Evolutionary conservation across 2,797 vertebrate genomes (phyloP).

Genomic region (Arctocebus calabarensis): DNA sequence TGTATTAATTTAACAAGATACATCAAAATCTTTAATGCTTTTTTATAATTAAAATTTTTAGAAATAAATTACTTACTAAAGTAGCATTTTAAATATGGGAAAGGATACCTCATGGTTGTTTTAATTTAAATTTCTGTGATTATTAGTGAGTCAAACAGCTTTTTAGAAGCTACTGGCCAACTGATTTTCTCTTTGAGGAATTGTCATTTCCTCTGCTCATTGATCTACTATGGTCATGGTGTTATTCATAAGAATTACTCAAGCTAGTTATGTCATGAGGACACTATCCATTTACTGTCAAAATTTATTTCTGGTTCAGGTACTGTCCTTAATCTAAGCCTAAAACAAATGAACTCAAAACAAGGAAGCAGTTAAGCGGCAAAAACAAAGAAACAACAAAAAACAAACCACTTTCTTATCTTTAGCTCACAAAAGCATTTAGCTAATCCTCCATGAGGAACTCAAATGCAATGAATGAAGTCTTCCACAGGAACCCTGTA

Average conservation of each 20-base stretch:
- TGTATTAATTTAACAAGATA: conserved; percentile 30
- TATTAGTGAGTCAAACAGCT: neutral
- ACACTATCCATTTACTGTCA: neutral
- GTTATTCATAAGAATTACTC: conserved; percentile 25
- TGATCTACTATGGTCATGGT: neutral
- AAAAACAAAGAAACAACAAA: neutral
- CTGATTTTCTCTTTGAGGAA: conserved; percentile 60
- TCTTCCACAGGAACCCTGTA: neutral
- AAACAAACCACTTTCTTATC: neutral
- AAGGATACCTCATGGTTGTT: neutral
- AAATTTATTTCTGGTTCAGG: conserved; percentile 44
- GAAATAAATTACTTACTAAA: conserved; percentile 33
- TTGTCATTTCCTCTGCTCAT: neutral
- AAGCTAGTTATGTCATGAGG: conserved; percentile 41
- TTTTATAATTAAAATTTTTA: conserved; percentile 39
- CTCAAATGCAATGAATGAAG: neutral
- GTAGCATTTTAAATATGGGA: conserved; percentile 40
- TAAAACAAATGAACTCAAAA: conserved; percentile 27
- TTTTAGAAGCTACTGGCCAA: neutral
- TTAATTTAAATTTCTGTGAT: conserved; percentile 5
- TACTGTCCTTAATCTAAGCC: conserved; percentile 25
- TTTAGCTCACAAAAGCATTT: conserved; percentile 27
- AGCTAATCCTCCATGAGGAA: neutral
- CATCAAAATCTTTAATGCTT: neutral
- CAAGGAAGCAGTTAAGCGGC: neutral